Conservation (phyloP, 2,113 vertebrate species). For the Centrocercus urophasianus region DNA sequence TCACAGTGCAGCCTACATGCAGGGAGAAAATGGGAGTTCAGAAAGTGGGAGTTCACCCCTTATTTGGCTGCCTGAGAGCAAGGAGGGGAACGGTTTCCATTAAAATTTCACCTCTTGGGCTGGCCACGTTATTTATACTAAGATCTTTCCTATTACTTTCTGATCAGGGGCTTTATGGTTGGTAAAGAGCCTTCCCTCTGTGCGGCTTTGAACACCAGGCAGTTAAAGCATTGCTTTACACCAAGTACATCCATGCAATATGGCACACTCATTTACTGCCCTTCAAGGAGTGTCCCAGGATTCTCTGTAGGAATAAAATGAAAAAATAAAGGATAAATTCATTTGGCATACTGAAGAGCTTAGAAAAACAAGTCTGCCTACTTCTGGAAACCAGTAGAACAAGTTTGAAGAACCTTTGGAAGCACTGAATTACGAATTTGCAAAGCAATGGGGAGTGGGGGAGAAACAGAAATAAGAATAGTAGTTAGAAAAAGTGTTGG, state of each 20-base stretch:
- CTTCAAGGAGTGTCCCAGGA: neutral
- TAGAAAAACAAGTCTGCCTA: constrained; percentile 56
- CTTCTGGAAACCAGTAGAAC: constrained; percentile 70
- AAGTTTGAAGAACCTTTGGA: constrained; percentile 68
- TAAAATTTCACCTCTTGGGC: neutral
- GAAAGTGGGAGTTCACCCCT: neutral
- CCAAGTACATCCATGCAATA: neutral
- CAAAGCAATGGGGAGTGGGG: constrained; percentile 31
- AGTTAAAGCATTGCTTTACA: neutral
- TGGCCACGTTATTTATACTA: neutral
- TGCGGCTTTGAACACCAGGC: neutral
- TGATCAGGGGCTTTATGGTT: neutral
- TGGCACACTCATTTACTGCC: neutral
- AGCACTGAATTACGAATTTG: constrained; percentile 40
- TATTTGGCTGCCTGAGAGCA: fast-evolving
- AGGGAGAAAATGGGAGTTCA: fast-evolving
- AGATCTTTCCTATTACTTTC: neutral
- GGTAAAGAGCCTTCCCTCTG: neutral
- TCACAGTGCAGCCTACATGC: neutral
- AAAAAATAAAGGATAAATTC: constrained; percentile 28
- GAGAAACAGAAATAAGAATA: constrained; percentile 39
- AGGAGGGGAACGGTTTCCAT: neutral
- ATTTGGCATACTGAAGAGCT: constrained; percentile 10
- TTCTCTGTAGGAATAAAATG: constrained; percentile 13
- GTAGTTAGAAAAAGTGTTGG: neutral